A percentile compares a stretch with the other conserved stretches of the same genome.
Conservation (phyloP, 92 coral and sea anemone genomes). For the Umimayanthus chanpuru region DNA sequence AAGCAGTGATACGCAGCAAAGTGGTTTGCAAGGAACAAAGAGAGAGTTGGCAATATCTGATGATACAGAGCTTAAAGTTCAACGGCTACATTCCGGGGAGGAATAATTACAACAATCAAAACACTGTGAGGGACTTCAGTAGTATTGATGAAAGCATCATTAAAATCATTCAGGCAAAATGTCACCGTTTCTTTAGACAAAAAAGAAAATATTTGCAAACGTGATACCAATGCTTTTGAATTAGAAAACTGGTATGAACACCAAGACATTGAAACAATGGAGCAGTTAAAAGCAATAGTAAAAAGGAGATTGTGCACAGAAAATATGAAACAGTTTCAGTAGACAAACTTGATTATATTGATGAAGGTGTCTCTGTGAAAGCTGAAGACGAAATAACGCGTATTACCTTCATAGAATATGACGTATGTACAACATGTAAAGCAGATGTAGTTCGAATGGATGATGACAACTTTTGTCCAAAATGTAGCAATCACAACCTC, state of each 20-base stretch:
- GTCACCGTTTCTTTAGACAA: conserved; percentile 1
- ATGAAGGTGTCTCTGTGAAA: neutral
- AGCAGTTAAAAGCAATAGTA: neutral
- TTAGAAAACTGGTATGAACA: neutral
- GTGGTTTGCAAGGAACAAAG: conserved; percentile 11
- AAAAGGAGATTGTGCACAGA: neutral
- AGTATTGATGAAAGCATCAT: conserved; percentile 6
- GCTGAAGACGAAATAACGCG: neutral
- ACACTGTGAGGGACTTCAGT: conserved; percentile 7
- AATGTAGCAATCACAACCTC: neutral
- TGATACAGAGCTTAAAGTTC: conserved; percentile 19
- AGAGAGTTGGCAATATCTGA: conserved; percentile 17
- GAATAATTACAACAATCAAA: neutral
- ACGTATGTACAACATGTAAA: neutral
- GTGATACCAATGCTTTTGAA: neutral
- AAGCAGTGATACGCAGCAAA: neutral
- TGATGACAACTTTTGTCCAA: neutral
- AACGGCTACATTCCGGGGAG: conserved; percentile 31
- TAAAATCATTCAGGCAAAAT: conserved; percentile 7
- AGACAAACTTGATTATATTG: neutral
- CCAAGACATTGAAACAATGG: neutral
- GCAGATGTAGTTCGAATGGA: neutral
- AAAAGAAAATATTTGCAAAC: neutral
- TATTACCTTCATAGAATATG: neutral
- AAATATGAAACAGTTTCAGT: neutral